phyloP scores from a whole-genome alignment of 2,113 vertebrate genomes.

The Takifugu flavidus region DNA sequence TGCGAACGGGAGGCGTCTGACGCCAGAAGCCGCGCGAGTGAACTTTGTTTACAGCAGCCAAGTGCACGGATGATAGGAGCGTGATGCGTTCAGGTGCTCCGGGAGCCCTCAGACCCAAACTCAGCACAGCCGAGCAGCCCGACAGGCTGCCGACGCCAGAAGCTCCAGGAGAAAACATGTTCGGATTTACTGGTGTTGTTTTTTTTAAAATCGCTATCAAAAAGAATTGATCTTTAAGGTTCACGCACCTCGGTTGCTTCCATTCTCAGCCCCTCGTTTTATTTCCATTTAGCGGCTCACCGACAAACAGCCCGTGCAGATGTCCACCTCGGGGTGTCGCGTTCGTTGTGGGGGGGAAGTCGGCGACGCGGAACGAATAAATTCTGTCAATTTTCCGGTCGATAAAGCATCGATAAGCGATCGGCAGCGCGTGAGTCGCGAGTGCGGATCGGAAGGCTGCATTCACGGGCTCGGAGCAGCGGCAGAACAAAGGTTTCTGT shows the following conservation, averaged over 20 bases:
- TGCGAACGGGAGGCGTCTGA: too few species aligned
- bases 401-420: conserved; percentile 14
- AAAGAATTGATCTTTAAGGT: background rate
- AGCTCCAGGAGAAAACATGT: background rate
- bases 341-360: conserved; percentile 2
- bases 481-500: conserved; percentile 67
- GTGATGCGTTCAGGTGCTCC: conserved; percentile 16
- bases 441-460: conserved; percentile 9
- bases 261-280: conserved; percentile 60
- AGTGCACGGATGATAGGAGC: conserved; percentile 19
- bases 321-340: conserved; percentile 35
- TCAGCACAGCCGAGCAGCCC: background rate
- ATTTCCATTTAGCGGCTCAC: conserved; percentile 66
- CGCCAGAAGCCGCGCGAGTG: background rate
- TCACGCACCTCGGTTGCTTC: conserved; percentile 67
- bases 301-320: conserved; percentile 26
- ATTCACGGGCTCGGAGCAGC: conserved; percentile 20
- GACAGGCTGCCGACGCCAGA: background rate
- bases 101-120: conserved; percentile 30
- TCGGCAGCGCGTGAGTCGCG: background rate
- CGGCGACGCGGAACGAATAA: conserved; percentile 3
- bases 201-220: conserved; percentile 1
- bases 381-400: conserved; percentile 12
- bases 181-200: background rate
- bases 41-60: conserved; percentile 14